Base-by-base conservation (phyloP, 2,888 invertebrate species). In the Dryococelus australis region DNA sequence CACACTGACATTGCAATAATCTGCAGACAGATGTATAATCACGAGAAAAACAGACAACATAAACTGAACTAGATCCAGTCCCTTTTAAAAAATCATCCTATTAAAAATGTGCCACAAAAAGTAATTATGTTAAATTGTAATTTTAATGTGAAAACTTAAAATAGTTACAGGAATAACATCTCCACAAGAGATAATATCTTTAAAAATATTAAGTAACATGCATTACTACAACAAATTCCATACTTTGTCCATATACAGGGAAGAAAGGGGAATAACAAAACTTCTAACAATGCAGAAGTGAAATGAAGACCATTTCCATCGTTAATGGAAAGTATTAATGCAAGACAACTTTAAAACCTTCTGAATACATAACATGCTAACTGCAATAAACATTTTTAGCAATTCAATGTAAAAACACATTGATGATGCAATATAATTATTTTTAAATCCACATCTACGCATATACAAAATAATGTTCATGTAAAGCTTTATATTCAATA, bases 131-230 rank as follows among this genome's bases (percentile, higher is more conserved):
- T 13, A 16, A 8, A 47, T 10, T 13, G 16, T 47, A 13, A 47
- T 47, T 47, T 47, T 13, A 47, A 10, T 13, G 12, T 47, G 47
- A 65, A n/a, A 65, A 24, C 65, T 65, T 24, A n/a, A 16, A n/a
- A 24, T 20, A 65, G n/a, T 65, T 65, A 65, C n/a, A 65, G 65
- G 24, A 65, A 65, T 65, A 65, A 65, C 65, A 65, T 65, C 65
- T 65, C 65, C 24, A 65, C 65, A n/a, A 65, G 65, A 65, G 65
- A 65, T 20, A 65, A 65, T 65, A 65, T 65, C 65, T 65, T 65
- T 12, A 51, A 2, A 35, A 51, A 65, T 24, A 24, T 65, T 65
- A 65, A 65, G 65, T 65, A 65, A 65, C 65, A 65, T n/a, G 0
- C 16, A 24, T 65, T 9, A 65, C 24, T 65, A 24, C 65, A 20